These are phyloP conservation scores for Misgurnus anguillicaudatus DNA, from an alignment of 2,113 vertebrate species.

Conservation along the genomic window DNA sequence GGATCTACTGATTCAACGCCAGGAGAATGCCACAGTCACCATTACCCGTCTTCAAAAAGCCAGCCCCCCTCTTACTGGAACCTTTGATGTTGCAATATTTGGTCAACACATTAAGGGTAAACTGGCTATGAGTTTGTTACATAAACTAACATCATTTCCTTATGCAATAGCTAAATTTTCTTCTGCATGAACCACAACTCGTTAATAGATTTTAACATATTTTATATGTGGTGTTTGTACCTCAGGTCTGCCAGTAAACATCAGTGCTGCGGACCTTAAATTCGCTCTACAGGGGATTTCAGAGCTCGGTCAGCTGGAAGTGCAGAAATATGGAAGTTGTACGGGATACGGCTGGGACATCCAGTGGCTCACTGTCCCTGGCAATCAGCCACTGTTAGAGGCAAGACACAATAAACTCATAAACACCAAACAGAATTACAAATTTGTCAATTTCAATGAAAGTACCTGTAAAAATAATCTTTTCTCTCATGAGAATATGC, in stretches of 20 bases:
- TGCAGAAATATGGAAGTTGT: conserved; percentile 69
- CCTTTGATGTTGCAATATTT: conserved; percentile 74
- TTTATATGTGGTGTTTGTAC: not conserved
- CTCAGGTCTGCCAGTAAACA: conserved; percentile 59
- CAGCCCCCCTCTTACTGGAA: conserved; percentile 77
- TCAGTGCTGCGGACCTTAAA: no score
- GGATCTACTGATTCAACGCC: conserved; percentile 46
- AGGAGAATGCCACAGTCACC: conserved; percentile 55
- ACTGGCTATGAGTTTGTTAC: not conserved
- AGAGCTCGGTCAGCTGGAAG: conserved; percentile 57
- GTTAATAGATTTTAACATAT: not conserved
- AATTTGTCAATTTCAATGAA: no score
- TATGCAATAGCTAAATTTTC: not conserved
- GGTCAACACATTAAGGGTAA: conserved; percentile 74
- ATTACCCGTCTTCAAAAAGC: conserved; percentile 71
- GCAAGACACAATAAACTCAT: conserved; percentile 58
- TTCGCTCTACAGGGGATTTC: no score
- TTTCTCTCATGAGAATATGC: no score
- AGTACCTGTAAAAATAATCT: no score
- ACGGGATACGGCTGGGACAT: conserved; percentile 69
- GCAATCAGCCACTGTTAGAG: conserved; percentile 65
- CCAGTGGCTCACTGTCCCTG: conserved; percentile 66
- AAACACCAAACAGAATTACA: not conserved
- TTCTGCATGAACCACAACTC: no score
- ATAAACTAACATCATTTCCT: no score